Evolutionary conservation across 2,797 vertebrate species (phyloP), one percentile per base, ranked within the genome.

Genomic region (Synaphobranchus kaupii): DNA sequence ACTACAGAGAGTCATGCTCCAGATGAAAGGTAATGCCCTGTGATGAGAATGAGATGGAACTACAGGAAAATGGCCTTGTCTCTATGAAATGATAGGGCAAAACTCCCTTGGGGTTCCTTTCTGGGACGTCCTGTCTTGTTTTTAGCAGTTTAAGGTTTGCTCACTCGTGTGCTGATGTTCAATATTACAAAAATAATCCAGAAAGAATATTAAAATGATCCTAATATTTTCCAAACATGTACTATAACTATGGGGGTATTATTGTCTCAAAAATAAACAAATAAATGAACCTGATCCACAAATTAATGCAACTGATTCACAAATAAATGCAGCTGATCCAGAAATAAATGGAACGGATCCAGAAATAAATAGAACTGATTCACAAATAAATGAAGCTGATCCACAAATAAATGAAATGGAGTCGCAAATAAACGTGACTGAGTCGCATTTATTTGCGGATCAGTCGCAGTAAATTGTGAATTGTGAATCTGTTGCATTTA

Each of bases 1-100:
- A 39, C 1, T 8, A 71, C 28, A 31, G 28, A 31, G 31, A 71
- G n/a, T 31, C 28, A 34, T 71, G 68, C 9, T 34, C 68, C 28
- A 71, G 5, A 44, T 78, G 13, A 44, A 78, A 78, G 73, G 34
- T 44, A 47, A 47, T 78, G 73, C 44, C 73, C 73, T 78, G 73
- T 78, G 34, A 44, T 78, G 73, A 78, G 73, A 44, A 78, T 78
- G 17, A 47, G 73, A 78, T 47, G 73, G 34, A 78, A 78, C 73
- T 78, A 78, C 73, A 47, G 15, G 58, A 22, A 60, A 60, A 60
- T 20, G 4, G 6, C 4, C 15, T 78, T 78, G 39, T 22, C 73
- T 34, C 10, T 13, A n/a, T 66, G 60, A 71, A 13, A 22, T 68
- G 4, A 7, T 25, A n/a, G 25, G 5, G 63, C 3, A n/a, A 4